Evolutionary conservation across 2,888 invertebrate species (phyloP).

Genomic region (Agrochola macilenta): DNA sequence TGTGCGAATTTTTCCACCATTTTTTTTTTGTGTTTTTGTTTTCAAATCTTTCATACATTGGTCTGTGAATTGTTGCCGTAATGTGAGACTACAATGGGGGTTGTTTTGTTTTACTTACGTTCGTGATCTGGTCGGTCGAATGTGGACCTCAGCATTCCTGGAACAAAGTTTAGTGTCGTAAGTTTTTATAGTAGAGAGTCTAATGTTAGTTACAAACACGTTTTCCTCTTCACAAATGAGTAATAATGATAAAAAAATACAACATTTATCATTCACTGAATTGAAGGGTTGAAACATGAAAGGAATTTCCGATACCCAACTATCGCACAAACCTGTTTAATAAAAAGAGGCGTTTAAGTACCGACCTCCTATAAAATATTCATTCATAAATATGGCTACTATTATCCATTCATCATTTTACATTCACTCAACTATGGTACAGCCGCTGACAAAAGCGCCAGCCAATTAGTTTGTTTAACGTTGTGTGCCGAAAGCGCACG

Average conservation of each 20-base stretch:
- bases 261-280: slow-evolving; percentile 5
- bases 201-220: neutral
- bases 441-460: slow-evolving; percentile 76
- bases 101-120: slow-evolving; percentile 81
- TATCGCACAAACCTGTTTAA: slow-evolving; percentile 34
- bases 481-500: slow-evolving; percentile 74
- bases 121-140: slow-evolving; percentile 89
- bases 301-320: slow-evolving; percentile 9
- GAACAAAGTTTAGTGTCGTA: slow-evolving; percentile 60
- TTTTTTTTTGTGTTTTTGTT: slow-evolving; percentile 34
- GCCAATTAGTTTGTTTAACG: slow-evolving; percentile 87
- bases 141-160: slow-evolving; percentile 90
- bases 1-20: slow-evolving; percentile 65
- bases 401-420: slow-evolving; percentile 64
- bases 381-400: slow-evolving; percentile 69
- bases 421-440: slow-evolving; percentile 68
- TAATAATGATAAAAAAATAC: neutral
- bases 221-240: slow-evolving; percentile 7
- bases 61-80: slow-evolving; percentile 44
- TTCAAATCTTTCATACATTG: slow-evolving; percentile 45
- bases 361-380: slow-evolving; percentile 64
- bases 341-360: slow-evolving; percentile 49
- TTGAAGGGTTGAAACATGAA: slow-evolving; percentile 34
- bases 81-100: slow-evolving; percentile 25
- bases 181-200: neutral